Base-by-base conservation (phyloP, 2,113 vertebrate species). In the Syngnathus scovelli region DNA sequence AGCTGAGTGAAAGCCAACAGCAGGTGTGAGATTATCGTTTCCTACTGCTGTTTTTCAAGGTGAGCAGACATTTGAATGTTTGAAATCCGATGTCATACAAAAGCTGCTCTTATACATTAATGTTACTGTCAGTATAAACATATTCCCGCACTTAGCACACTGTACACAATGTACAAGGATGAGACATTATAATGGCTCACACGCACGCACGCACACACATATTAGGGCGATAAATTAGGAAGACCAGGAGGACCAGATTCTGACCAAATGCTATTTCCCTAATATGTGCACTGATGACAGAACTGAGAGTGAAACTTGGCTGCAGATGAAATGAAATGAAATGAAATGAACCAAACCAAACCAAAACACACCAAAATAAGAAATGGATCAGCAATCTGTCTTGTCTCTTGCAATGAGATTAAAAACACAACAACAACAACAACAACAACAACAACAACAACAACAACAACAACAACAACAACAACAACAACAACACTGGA, bases 21-120 rank as follows among this genome's bases (percentile, higher is more conserved):
- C 86, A 88, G 86, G 84, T 88, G 86, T 83, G 83, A 85, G 83
- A 87, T 89, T 87, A 86, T 69, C 59, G 70, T 73, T 70, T 16
- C 36, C 73, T 85, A 72, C 77, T 78, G 27, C 3, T 33, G 2
- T 33, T 71, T 75, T 85, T 80, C 70, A 69, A 78, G 71, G 78
- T 75, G 82, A 83, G 72, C 85, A 89, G 87, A 88, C n/a, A n/a
- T n/a, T n/a, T 87, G 83, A 75, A 75, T 49, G 21, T 75, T 80
- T 83, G 81, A 80, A 84, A 19, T 64, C 38, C 64, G 52, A 65
- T 52, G 23, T 13, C 46, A 80, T 33, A 78, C 73, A 76, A 78
- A 87, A 76, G 77, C 76, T 74, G 63, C 69, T 78, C 51, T 78
- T 79, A 72, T 78, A 74, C 74, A 33, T 73, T 38, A 1, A 61